Conservation (phyloP, 2,888 invertebrate genomes). For the Lycocerus yunnanus region DNA sequence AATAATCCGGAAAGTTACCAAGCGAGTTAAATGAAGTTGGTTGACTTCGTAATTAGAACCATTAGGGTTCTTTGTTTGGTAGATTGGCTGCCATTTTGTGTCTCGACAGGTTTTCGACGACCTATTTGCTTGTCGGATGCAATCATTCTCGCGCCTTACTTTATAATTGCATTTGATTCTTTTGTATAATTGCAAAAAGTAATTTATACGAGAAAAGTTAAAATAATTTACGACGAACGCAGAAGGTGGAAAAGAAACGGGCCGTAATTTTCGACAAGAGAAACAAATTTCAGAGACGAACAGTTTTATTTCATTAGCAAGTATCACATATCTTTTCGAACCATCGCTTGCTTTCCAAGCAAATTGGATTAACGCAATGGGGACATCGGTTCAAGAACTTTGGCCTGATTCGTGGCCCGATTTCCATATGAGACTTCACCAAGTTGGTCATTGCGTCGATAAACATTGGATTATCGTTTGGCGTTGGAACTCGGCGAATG, state of each 20-base stretch:
- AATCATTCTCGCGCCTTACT: conserved; percentile 21
- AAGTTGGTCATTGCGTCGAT: conserved; percentile 84
- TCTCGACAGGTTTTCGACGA: conserved; percentile 21
- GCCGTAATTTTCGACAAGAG: not conserved
- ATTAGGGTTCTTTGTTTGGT: conserved; percentile 29
- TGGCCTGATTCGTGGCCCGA: conserved; percentile 63
- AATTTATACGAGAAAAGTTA: conserved; percentile 22
- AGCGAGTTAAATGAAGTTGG: conserved; percentile 25
- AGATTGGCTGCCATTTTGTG: conserved; percentile 30
- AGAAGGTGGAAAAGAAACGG: conserved; percentile 3
- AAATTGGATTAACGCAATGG: conserved; percentile 51
- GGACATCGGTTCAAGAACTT: conserved; percentile 86
- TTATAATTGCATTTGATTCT: conserved; percentile 23
- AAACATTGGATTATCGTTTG: conserved; percentile 92
- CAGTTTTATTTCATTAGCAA: not conserved
- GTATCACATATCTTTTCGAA: conserved; percentile 55
- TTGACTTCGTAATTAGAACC: conserved; percentile 30
- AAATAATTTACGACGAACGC: not conserved
- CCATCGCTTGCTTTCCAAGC: conserved; percentile 73
- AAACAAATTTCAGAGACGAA: not conserved
- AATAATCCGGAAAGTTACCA: conserved; percentile 26
- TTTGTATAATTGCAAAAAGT: conserved; percentile 17
- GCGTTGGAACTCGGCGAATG: conserved; percentile 83
- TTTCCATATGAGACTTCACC: conserved; percentile 73
- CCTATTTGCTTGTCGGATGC: conserved; percentile 25